Evolutionary conservation across 2,888 invertebrate genomes (phyloP).

Genomic region (Lasioglossum leucozonium): DNA sequence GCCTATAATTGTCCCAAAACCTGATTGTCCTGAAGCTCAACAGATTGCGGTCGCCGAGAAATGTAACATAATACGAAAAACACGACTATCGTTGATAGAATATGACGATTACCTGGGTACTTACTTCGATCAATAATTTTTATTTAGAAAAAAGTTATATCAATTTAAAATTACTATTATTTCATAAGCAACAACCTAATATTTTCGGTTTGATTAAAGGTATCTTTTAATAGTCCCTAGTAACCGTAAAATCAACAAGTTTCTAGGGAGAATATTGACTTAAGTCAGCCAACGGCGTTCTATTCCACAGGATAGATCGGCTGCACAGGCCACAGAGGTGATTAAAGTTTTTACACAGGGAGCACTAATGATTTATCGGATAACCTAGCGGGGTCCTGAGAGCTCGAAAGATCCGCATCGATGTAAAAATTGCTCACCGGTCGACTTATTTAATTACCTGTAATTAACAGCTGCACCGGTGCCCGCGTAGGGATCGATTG

Average conservation of each 20-base stretch:
- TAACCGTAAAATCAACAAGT: neutral
- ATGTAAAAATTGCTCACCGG: slow-evolving; percentile 43
- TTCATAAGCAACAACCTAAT: no score
- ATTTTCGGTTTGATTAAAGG: neutral
- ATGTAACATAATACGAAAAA: no score
- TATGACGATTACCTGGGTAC: no score
- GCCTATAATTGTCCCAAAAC: no score
- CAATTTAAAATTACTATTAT: no score
- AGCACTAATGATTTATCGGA: neutral
- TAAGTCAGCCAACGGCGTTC: neutral
- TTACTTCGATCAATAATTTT: no score
- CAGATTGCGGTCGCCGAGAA: no score
- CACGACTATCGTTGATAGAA: no score
- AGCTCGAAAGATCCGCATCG: neutral
- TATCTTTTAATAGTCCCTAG: neutral
- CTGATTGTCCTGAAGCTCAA: no score
- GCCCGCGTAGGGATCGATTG: slow-evolving; percentile 44
- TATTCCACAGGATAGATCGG: neutral
- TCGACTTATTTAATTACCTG: slow-evolving; percentile 63
- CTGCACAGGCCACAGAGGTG: neutral
- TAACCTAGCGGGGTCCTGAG: neutral
- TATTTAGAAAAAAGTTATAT: no score
- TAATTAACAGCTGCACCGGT: slow-evolving; percentile 58
- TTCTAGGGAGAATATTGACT: neutral
- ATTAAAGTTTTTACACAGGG: slow-evolving; percentile 9